Conservation (phyloP, 2,113 vertebrate species). For the Callospermophilus lateralis region DNA sequence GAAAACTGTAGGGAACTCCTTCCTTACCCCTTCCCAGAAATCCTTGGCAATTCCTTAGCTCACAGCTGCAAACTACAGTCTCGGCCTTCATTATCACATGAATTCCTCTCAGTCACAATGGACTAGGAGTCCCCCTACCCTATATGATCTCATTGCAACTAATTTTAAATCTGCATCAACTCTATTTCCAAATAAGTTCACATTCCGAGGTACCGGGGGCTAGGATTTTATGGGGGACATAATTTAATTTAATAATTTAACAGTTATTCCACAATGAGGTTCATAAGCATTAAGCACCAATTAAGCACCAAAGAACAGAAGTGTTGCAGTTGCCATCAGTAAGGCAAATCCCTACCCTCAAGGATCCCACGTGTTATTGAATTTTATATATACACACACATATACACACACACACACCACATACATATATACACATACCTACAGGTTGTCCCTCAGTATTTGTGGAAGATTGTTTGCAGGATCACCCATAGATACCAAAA, state of each 20-base stretch:
- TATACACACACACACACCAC: neutral
- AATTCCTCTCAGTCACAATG: neutral
- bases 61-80: neutral
- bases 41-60: neutral
- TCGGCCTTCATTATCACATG: neutral
- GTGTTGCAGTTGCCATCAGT: neutral
- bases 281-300: neutral
- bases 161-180: neutral
- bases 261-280: neutral
- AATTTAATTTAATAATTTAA: neutral
- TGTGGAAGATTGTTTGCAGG: neutral
- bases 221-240: neutral
- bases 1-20: neutral
- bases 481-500: neutral
- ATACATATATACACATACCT: too few relatives aligned
- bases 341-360: neutral
- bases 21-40: too few relatives aligned
- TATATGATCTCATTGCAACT: neutral
- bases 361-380: neutral
- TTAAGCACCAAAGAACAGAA: neutral
- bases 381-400: neutral
- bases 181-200: neutral
- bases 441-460: neutral
- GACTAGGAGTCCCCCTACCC: too few relatives aligned
- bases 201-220: neutral